Evolutionary conservation across 2,888 invertebrate genomes (phyloP).

Genomic region (Microctonus hyperodae): DNA sequence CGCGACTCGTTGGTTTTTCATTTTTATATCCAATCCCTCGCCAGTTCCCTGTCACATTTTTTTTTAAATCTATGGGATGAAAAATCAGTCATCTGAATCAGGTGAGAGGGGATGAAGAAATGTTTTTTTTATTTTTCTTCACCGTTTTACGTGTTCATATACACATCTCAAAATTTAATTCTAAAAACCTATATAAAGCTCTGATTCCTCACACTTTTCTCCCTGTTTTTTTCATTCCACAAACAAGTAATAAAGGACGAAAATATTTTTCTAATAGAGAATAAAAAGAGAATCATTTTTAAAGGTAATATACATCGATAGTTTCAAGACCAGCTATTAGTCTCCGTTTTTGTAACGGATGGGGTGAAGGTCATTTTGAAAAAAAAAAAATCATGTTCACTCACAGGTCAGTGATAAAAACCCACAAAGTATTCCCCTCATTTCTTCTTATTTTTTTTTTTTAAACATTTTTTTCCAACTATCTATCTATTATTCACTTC

Average conservation of each 20-base stretch:
- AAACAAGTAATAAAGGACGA: background rate
- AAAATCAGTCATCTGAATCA: background rate
- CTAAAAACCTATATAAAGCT: background rate
- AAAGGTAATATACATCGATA: background rate
- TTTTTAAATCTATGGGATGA: background rate
- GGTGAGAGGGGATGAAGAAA: background rate
- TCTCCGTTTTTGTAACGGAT: conserved; percentile 5
- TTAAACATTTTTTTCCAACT: background rate
- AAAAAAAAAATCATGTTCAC: conserved; percentile 6
- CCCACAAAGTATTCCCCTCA: background rate
- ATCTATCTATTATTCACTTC: background rate
- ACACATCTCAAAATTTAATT: background rate
- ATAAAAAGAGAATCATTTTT: no score
- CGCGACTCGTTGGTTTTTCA: background rate
- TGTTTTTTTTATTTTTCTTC: background rate
- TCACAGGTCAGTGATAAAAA: conserved; percentile 10
- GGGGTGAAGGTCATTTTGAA: background rate
- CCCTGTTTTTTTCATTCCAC: background rate
- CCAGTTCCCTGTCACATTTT: background rate
- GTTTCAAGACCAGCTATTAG: background rate
- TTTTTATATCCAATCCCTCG: background rate
- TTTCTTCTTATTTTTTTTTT: background rate
- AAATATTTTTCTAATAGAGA: background rate
- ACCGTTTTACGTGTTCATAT: background rate
- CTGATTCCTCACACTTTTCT: background rate